A percentile compares a stretch with the other conserved stretches of the same genome.
Evolutionary conservation across 2,113 vertebrate genomes (phyloP).

Genomic region (Nyctibius bracteatus): DNA sequence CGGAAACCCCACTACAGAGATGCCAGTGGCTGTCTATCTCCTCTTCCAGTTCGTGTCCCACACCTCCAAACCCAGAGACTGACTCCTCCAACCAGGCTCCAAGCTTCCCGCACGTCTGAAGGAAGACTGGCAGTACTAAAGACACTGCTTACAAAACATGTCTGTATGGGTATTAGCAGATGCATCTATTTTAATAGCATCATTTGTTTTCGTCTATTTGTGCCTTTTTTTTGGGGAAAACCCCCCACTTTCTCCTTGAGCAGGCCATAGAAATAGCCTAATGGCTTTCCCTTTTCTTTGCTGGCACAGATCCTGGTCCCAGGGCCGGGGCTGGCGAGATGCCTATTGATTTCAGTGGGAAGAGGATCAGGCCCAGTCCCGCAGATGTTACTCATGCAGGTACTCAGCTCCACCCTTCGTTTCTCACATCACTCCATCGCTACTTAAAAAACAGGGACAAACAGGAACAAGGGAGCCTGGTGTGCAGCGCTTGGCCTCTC

Average conservation of each 20-base stretch:
- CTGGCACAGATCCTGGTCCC: constrained; percentile 13
- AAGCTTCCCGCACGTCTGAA: neutral
- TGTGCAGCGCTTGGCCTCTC: neutral
- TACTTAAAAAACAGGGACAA: neutral
- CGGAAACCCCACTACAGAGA: neutral
- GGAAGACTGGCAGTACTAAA: neutral
- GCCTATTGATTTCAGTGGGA: constrained; percentile 11
- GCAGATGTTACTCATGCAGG: constrained; percentile 53
- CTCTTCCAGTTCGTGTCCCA: neutral
- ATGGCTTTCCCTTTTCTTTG: neutral
- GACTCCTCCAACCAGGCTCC: neutral
- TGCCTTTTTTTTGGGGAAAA: neutral
- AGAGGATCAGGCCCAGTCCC: constrained; percentile 53
- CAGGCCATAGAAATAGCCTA: neutral
- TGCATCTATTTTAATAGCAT: neutral
- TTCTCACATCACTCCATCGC: neutral
- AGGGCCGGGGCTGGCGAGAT: neutral
- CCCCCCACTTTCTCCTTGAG: neutral
- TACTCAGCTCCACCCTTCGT: constrained; percentile 12
- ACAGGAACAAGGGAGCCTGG: neutral
- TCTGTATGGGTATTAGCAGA: neutral
- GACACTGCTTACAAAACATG: neutral
- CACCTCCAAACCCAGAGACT: neutral
- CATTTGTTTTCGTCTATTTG: neutral
- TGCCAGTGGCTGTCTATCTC: neutral